Conservation (phyloP, 1,140 invertebrate genomes). For the Drosophila ambigua region DNA sequence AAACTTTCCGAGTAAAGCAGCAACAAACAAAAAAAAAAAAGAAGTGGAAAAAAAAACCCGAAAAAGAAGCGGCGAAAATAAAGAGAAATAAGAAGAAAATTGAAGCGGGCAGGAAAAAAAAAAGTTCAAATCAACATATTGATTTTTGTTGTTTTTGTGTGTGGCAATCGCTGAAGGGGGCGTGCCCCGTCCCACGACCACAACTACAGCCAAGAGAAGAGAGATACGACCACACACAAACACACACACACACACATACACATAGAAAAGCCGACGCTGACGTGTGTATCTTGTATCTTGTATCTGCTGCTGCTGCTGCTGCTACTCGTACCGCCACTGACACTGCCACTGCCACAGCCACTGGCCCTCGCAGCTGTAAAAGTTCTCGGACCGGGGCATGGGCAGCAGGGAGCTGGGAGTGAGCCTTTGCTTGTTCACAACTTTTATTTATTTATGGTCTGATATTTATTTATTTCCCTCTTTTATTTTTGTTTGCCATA, state of each 20-base stretch:
- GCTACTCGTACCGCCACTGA: neutral
- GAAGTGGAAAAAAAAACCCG: slow-evolving; percentile 3
- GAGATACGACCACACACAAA: slow-evolving; percentile 44
- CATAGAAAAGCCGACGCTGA: slow-evolving; percentile 47
- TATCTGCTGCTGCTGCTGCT: slow-evolving; percentile 19
- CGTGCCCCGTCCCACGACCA: slow-evolving; percentile 49
- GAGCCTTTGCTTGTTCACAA: slow-evolving; percentile 53
- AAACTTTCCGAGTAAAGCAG: slow-evolving; percentile 40
- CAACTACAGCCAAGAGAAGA: slow-evolving; percentile 23
- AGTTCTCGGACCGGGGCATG: slow-evolving; percentile 54
- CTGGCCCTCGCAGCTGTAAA: slow-evolving; percentile 30
- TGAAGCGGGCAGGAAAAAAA: slow-evolving; percentile 10
- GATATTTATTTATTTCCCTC: slow-evolving; percentile 51
- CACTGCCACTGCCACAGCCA: neutral
- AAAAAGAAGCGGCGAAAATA: slow-evolving; percentile 33
- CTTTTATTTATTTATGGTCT: slow-evolving; percentile 66
- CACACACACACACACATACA: slow-evolving; percentile 10
- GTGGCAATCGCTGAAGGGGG: slow-evolving; percentile 27
- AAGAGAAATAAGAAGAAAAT: slow-evolving; percentile 19
- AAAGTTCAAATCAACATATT: slow-evolving; percentile 81
- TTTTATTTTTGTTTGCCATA: slow-evolving; percentile 37
- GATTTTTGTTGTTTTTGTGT: slow-evolving; percentile 68
- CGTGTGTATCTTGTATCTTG: slow-evolving; percentile 78
- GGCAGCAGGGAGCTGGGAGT: slow-evolving; percentile 55
- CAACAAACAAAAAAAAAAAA: slow-evolving; percentile 2